phyloP scores from a whole-genome alignment of 2,113 vertebrate species.

The Rattus rattus region DNA sequence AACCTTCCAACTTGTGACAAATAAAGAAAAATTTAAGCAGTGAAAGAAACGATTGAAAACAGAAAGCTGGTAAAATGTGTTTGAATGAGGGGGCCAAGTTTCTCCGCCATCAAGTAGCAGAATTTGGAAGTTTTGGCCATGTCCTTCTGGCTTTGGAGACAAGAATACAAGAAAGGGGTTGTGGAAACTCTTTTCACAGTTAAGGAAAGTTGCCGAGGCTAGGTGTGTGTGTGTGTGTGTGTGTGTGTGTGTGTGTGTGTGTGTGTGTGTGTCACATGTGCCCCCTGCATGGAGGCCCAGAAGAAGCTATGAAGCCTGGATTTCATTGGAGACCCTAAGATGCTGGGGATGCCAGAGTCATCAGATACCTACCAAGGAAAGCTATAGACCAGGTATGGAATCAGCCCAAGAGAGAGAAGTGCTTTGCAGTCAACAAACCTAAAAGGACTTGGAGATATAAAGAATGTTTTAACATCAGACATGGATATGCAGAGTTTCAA shows the following conservation, averaged over 20 bases:
- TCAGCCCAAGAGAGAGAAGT: background rate
- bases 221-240: background rate
- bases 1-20: background rate
- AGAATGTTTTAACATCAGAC: background rate
- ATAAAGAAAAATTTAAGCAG: background rate
- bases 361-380: background rate
- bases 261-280: background rate
- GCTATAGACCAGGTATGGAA: background rate
- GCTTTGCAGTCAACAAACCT: background rate
- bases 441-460: background rate
- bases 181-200: background rate
- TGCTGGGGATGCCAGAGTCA: background rate
- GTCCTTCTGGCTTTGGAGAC: background rate
- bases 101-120: background rate
- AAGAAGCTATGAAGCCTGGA: background rate
- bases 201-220: background rate
- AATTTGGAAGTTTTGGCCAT: background rate
- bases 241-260: no score
- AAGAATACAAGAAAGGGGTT: background rate
- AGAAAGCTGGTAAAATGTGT: background rate
- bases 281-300: background rate
- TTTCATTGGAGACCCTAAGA: background rate
- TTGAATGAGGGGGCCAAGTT: background rate
- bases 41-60: background rate
- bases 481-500: background rate